Evolutionary conservation across 2,888 invertebrate species (phyloP), one percentile per base, ranked within the genome.

Genomic region (Anaspis maculata): DNA sequence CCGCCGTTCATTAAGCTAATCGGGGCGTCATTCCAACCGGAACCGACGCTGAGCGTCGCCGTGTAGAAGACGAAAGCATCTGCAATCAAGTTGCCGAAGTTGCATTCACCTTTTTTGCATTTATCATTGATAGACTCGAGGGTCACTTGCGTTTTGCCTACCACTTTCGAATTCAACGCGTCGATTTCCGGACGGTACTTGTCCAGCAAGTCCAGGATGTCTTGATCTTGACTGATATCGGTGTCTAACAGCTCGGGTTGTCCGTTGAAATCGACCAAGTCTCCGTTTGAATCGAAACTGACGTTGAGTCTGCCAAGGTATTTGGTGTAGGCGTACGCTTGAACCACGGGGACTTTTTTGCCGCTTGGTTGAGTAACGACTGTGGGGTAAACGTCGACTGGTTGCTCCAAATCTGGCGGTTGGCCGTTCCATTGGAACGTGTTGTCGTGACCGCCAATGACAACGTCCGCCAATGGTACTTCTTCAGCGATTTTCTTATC

Each of bases 401-500:
- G 71, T 15, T 62, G 57, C 53, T 92, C 91, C 0, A 62, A 54
- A 52, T 85, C 83, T 0, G 85, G 86, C 29, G 67, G 69, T 0
- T 61, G 56, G 1, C 87, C 90, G 44, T 76, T 83, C 71, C 83
- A 92, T 4, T 94, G 68, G 58, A 94, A 92, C 0, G 91, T 90
- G 57, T 94, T 85, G 0, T 88, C 83, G 57, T 94, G 92, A 0
- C 92, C 92, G 3, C 94, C 94, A 36, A 94, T 79, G 1, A 94
- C 88, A 16, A 90, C 61, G 63, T 92, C 92, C 5, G 92, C 74
- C 13, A 81, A 79, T 9, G 80, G 79, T 2, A 90, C 84, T 44
- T 80, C 69, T 32, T 62, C 61, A 0, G 89, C 92, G 40, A 94
- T 86, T 57, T 76, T 70, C 56, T 78, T 68, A 57, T 94, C 94